Percentiles rank a stretch among this genome's conserved stretches.
Conservation (phyloP, 2,113 vertebrate species). For the Hypomesus transpacificus region DNA sequence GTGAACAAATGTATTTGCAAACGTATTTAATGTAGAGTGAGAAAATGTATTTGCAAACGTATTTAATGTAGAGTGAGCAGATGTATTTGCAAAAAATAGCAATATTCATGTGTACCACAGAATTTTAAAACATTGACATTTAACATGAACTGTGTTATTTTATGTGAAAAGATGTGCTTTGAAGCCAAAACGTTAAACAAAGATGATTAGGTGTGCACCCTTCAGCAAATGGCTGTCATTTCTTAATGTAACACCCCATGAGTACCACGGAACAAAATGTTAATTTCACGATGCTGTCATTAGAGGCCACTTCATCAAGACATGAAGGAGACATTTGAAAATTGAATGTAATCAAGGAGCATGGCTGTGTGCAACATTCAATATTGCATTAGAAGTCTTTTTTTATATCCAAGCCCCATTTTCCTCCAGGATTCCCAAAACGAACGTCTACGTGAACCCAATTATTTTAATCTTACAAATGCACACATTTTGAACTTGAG, state of each 20-base stretch:
- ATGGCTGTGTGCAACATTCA: slow-evolving; percentile 17
- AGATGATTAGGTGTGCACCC: slow-evolving; percentile 27
- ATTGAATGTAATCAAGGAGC: slow-evolving; percentile 35
- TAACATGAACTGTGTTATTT: slow-evolving; percentile 4
- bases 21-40: too few relatives aligned
- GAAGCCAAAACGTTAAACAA: slow-evolving; percentile 11
- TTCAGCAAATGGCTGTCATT: slow-evolving; percentile 25
- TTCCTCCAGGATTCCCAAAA: slow-evolving; percentile 20
- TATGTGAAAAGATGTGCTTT: neutral
- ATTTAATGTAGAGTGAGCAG: too few relatives aligned
- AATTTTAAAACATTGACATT: neutral
- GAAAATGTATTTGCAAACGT: too few relatives aligned
- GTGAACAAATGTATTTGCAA: too few relatives aligned
- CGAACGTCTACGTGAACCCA: slow-evolving; percentile 2
- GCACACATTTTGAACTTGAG: slow-evolving; percentile 19
- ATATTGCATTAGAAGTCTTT: slow-evolving; percentile 22
- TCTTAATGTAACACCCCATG: slow-evolving; percentile 20
- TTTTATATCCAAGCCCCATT: slow-evolving; percentile 29
- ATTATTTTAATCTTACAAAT: neutral
- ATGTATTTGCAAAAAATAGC: too few relatives aligned
- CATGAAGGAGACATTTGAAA: slow-evolving; percentile 23
- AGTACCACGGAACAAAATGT: slow-evolving; percentile 28
- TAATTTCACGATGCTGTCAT: slow-evolving; percentile 40
- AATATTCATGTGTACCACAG: too few relatives aligned
- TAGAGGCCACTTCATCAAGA: slow-evolving; percentile 39